Base-by-base conservation (phyloP, 1,140 invertebrate species). In the Brachionus paranguensis region DNA sequence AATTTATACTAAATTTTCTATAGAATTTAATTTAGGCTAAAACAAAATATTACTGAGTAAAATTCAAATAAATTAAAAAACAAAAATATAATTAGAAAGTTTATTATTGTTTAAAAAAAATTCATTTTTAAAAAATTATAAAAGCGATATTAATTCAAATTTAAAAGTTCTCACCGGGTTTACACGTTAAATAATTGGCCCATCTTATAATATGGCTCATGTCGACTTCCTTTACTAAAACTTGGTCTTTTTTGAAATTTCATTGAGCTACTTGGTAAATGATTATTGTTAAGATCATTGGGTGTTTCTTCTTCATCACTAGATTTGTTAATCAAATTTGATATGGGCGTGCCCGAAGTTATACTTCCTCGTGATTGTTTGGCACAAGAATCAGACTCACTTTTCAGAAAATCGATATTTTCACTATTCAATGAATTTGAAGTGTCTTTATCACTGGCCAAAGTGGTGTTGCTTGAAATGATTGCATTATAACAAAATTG, bases 151-250 rank as follows among this genome's bases (percentile, higher is more conserved):
- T 60, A 8, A 60, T 60, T 60, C 17, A 60, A 60, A 60, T 60
- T 60, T 60, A 60, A 60, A 60, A 60, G n/a, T 60, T 60, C 53
- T 60, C 53, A 60, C 53, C 53, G 53, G 20, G 53, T 60, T 60
- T 60, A 60, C 0, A 60, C 53, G 20, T 60, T 60, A 60, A 60
- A 60, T 60, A 60, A 60, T 60, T 60, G 53, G n/a, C 53, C 53
- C 8, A 60, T 60, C 20, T 60, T 76, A 50, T 76, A 53, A 76
- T 70, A 70, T 17, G 72, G 72, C 72, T 76, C 72, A 76, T 76
- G 72, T 27, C 68, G 68, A 72, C 72, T 76, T 14, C 72, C 72
- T 27, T 76, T 76, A 50, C 41, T 76, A 72, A 72, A 72, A 50
- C 72, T 76, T 24, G 72, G 45, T 50, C 72, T 76, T 37, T 50